Evolutionary conservation across 2,113 vertebrate species (phyloP), one percentile per base, ranked within the genome.

Genomic region (Ornithorhynchus anatinus): DNA sequence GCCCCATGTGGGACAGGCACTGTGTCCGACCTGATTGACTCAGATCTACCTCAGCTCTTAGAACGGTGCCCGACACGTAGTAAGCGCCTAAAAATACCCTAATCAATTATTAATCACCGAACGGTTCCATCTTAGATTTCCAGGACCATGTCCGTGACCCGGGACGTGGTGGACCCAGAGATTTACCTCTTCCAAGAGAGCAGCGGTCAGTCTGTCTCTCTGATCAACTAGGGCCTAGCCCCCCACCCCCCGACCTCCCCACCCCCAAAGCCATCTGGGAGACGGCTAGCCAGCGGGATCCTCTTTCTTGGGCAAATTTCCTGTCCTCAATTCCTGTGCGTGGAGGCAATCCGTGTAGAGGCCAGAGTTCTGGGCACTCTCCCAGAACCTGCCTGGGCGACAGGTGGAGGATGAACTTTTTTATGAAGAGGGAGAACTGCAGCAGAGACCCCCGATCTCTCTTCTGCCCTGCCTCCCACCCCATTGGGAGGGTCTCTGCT

Each of bases 321-420:
- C 83, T 87, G 80, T 58, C 69, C 63, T 65, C 59, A 59, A 63
- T 77, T 80, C 77, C 69, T 10, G 63, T 44, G 39, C 36, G 36
- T 39, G 36, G 58, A 77, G 66, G 63, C 73, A 40, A 35, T 36
- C 44, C n/a, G n/a, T n/a, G n/a, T n/a, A n/a, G n/a, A n/a, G n/a
- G n/a, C n/a, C n/a, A n/a, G n/a, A n/a, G n/a, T 40, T 59, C 42
- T 25, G 51, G 22, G 77, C 75, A 67, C 69, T 85, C 82, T 85
- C 72, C 77, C 82, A 87, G 85, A 85, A 84, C 77, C 51, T 57
- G 69, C 57, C 45, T 69, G 69, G 59, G 69, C 52, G 56, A 77
- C 72, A 70, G 75, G 66, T 70, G 69, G 29, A 7, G 35, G 32
- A 23, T 37, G 15, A 12, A 40, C 11, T 19, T 22, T 50, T 48